These are phyloP conservation scores for Penaeus monodon DNA, from an alignment of 2,888 invertebrate species.

Conservation along the genomic window DNA sequence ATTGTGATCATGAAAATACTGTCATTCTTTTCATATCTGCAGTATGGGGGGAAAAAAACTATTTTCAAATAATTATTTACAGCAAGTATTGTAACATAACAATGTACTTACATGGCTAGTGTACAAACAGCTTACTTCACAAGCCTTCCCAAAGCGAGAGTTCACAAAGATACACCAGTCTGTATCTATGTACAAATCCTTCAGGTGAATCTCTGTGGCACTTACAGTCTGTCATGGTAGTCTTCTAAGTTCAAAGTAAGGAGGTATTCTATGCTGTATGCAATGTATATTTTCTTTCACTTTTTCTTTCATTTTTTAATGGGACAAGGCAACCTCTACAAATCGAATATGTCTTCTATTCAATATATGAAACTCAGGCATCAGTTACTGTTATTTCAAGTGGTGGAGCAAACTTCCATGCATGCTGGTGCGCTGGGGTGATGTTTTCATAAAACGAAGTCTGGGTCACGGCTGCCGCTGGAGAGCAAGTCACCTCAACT, in stretches of 20 bases:
- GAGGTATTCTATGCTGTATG: no score
- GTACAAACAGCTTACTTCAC: no score
- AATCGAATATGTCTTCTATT: not conserved
- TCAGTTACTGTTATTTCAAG: constrained; percentile 60
- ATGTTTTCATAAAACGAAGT: constrained; percentile 47
- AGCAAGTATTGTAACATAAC: not conserved
- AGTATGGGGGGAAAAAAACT: not conserved
- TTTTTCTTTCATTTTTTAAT: no score
- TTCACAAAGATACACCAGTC: no score
- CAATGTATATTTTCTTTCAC: no score
- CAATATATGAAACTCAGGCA: constrained; percentile 18
- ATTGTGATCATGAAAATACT: constrained; percentile 32
- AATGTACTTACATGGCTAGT: not conserved
- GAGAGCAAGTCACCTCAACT: constrained; percentile 62
- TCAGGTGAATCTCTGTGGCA: no score
- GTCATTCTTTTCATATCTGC: constrained; percentile 1
- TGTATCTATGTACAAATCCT: no score
- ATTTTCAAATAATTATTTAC: not conserved
- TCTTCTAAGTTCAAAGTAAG: no score
- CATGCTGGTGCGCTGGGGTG: constrained; percentile 55
- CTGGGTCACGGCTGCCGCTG: constrained; percentile 48
- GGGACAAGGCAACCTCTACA: no score
- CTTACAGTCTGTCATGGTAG: no score
- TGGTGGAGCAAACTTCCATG: constrained; percentile 63
- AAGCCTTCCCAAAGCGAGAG: no score